These are phyloP conservation scores for Formicarius rufipectus DNA, from an alignment of 2,113 vertebrate genomes.

Conservation along the genomic window DNA sequence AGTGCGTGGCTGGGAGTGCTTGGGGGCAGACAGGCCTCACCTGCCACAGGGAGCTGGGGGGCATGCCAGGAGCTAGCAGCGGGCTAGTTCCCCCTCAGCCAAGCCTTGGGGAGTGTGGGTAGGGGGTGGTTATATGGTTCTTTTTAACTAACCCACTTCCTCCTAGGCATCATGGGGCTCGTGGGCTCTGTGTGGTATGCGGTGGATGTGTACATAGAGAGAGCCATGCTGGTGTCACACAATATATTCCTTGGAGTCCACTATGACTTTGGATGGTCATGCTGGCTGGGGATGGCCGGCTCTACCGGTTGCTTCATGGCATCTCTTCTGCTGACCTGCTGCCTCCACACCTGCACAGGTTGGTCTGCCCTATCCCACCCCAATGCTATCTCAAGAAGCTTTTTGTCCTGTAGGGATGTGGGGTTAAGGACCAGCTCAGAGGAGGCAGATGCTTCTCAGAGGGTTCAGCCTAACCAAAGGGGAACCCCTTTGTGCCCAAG, in stretches of 20 bases:
- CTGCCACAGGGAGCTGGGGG: not conserved
- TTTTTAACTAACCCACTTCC: not conserved
- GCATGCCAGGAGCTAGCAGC: rapidly evolving
- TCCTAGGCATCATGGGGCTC: constrained; percentile 69
- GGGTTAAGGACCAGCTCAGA: not conserved
- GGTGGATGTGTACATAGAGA: constrained; percentile 69
- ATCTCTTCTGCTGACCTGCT: constrained; percentile 65
- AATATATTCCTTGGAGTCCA: constrained; percentile 72
- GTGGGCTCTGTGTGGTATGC: constrained; percentile 75
- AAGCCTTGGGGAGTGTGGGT: not conserved
- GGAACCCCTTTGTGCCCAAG: not conserved
- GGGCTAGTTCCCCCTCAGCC: not conserved
- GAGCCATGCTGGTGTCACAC: constrained; percentile 49
- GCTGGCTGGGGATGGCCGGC: constrained; percentile 76
- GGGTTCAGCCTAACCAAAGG: not conserved
- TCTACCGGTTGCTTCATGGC: constrained; percentile 53
- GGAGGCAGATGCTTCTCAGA: not conserved
- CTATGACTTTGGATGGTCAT: constrained; percentile 77
- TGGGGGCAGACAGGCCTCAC: not conserved
- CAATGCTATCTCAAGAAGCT: not conserved
- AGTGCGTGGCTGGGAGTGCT: constrained; percentile 27
- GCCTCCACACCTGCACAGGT: constrained; percentile 59
- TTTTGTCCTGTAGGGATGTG: not conserved
- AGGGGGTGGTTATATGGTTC: rapidly evolving
- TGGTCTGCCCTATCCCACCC: not conserved